Evolutionary conservation across 2,888 invertebrate species (phyloP), one percentile per base, ranked within the genome.

Genomic region (Drosophila fulvimacula): DNA sequence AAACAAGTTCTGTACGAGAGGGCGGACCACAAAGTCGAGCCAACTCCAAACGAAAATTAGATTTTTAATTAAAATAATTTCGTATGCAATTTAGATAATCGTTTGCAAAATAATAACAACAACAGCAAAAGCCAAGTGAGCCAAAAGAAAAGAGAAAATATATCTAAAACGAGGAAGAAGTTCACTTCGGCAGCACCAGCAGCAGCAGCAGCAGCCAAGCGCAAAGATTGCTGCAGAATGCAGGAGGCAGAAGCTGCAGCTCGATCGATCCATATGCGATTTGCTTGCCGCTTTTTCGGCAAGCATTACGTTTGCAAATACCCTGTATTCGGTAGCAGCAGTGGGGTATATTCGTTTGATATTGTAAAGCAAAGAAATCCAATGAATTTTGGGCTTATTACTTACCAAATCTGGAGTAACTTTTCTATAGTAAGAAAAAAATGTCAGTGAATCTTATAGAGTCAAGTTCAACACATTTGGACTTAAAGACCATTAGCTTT

Each of bases 51-150:
- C 62, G 69, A 91, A 92, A 92, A 92, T 92, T 92, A 90, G 91
- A 92, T 91, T 92, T 92, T 92, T 92, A 92, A 92, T 92, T 92
- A 92, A 92, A 92, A 92, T 92, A 92, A 92, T 92, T 92, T 92
- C 87, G 88, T 92, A 92, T 92, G 92, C 92, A 92, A 92, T 92
- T 92, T 92, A 92, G 92, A 92, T 92, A 92, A 92, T 92, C 92
- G 92, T 89, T 91, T 85, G 87, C 83, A 66, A 79, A 81, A 76
- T 21, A 52, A 46, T 17, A 39, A 62, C 44, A 48, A 49, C 42
- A 44, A 38, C 30, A 32, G 30, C 30, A 51, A 32, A 52, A 53
- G 51, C 30, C 30, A 49, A 27, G 24, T 52, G 9, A 64, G 38
- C 46, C 30, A 15, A 32, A 32, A 34, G 17, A 32, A 42, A 48